These are phyloP conservation scores for Gastracanthus pulcherrimus DNA, from an alignment of 2,888 invertebrate genomes.

Conservation along the genomic window DNA sequence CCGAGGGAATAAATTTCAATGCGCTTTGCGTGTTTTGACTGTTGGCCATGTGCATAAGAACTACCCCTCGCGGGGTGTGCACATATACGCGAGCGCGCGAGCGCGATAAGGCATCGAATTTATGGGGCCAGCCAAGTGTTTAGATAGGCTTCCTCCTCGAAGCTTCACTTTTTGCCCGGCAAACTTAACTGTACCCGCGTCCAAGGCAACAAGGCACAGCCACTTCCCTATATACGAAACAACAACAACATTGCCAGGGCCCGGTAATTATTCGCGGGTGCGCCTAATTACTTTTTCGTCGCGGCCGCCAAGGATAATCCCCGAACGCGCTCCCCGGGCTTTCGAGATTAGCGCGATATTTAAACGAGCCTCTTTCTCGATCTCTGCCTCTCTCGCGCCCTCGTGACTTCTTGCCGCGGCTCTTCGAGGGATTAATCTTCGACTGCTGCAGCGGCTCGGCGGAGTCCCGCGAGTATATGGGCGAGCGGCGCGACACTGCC, in stretches of 20 bases:
- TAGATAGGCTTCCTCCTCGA: slow-evolving; percentile 67
- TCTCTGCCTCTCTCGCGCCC: too few relatives aligned
- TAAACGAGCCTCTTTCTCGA: slow-evolving; percentile 30
- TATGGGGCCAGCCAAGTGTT: slow-evolving; percentile 73
- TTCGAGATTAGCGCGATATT: slow-evolving; percentile 50
- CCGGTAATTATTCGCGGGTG: slow-evolving; percentile 5
- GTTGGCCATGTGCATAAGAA: neutral
- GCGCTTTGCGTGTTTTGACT: slow-evolving; percentile 2
- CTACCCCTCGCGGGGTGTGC: neutral
- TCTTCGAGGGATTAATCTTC: slow-evolving; percentile 51
- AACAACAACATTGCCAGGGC: too few relatives aligned
- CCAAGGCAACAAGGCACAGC: neutral
- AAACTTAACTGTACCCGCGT: neutral
- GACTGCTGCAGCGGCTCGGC: neutral
- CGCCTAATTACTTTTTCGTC: slow-evolving; percentile 72
- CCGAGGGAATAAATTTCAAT: slow-evolving; percentile 49
- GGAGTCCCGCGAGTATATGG: neutral
- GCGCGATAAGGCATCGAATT: slow-evolving; percentile 63
- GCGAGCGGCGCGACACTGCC: neutral
- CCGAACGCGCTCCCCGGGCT: too few relatives aligned
- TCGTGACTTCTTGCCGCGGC: slow-evolving; percentile 17
- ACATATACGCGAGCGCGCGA: neutral
- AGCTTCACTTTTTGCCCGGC: neutral
- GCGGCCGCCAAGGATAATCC: slow-evolving; percentile 68
- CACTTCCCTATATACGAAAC: neutral